Evolutionary conservation across 1,140 invertebrate species (phyloP), one percentile per base, ranked within the genome.

Genomic region (Streblospio benedicti): DNA sequence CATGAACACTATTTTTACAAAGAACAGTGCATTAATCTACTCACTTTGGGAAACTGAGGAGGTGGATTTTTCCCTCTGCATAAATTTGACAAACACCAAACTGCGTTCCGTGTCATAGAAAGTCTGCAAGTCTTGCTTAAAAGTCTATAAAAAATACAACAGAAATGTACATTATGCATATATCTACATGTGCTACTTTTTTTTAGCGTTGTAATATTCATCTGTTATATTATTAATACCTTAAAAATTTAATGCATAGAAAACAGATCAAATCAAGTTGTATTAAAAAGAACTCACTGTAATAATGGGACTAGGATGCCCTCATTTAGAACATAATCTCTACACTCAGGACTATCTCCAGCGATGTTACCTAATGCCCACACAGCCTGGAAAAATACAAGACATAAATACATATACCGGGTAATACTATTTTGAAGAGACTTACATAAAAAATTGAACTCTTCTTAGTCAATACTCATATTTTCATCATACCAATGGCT

Each of bases 81-180:
- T 30, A 79, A 55, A 61, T 79, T 79, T 2, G 76, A 78, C 6
- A 79, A 60, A 28, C 76, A 75, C 78, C 78, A 79, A 5, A 97
- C 93, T n/a, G 91, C 92, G 80, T 98, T 98, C 60, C 93, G 84
- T 31, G 86, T 91, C 91, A 96, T 93, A 2, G 93, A 90, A 60
- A 97, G 77, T 66, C 89, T 84, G 27, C 84, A 84, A 18, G 85
- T 83, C 78, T 90, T 91, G 65, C 86, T 87, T 59, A 96, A 78
- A 45, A 95, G 83, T 69, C 90, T 93, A 69, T 38, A 69, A 65
- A 64, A 57, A 31, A 57, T 51, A 52, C 2, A n/a, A 35, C 33
- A 6, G 20, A 3, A 5, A 55, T 35, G n/a, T 9, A 12, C 3
- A 4, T 38, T 6, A 31, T 4, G 16, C 23, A 55, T 12, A 55